Conservation (phyloP, 2,797 vertebrate genomes). For the Silurus lanzhouensis region DNA sequence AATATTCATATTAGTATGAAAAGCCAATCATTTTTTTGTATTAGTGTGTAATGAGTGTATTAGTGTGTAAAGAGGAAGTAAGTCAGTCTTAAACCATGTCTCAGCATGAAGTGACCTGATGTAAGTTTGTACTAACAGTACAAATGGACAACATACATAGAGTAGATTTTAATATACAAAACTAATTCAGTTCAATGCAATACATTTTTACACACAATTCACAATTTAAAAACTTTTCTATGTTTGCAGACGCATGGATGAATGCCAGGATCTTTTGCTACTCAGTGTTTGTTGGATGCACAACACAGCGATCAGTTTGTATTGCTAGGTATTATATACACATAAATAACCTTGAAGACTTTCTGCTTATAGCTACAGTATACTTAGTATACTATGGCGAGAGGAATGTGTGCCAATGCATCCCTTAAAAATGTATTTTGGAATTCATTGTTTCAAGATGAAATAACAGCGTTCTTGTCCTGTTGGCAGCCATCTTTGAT, state of each 20-base stretch:
- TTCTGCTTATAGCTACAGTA: neutral
- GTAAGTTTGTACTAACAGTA: neutral
- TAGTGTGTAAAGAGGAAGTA: conserved; percentile 22
- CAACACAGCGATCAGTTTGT: conserved; percentile 1
- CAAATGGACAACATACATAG: too few relatives aligned
- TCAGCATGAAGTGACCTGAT: neutral
- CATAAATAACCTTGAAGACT: conserved; percentile 60
- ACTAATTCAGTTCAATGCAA: neutral
- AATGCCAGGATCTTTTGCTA: neutral
- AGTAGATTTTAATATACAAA: neutral
- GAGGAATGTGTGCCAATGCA: conserved; percentile 68
- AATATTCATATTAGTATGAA: neutral
- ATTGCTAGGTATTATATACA: conserved; percentile 67
- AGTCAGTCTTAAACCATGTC: neutral
- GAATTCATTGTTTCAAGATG: conserved; percentile 71
- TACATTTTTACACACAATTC: too few relatives aligned
- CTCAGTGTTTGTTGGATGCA: neutral
- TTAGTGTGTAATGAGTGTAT: conserved; percentile 37
- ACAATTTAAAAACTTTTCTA: too few relatives aligned
- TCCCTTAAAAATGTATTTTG: conserved; percentile 74
- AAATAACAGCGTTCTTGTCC: conserved; percentile 65
- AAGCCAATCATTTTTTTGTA: neutral
- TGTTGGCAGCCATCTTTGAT: conserved; percentile 55
- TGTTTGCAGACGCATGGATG: neutral
- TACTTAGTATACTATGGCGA: conserved; percentile 62